These are phyloP conservation scores for Pimpla rufipes DNA, from an alignment of 2,888 invertebrate genomes.

Conservation along the genomic window DNA sequence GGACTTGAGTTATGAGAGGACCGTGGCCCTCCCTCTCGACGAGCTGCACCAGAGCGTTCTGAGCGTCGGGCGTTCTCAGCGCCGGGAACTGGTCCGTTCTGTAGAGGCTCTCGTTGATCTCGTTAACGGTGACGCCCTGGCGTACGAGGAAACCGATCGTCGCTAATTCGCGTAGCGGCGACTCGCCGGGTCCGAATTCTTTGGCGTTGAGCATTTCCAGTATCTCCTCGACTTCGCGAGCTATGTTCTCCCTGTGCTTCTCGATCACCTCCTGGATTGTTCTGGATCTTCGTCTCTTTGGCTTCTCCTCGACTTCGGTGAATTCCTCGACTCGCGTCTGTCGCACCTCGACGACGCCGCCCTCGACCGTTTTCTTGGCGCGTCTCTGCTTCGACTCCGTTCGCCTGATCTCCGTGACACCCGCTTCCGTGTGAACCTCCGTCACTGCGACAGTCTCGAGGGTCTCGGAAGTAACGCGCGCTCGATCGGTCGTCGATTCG, in stretches of 20 bases:
- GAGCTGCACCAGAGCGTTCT: constrained; percentile 93
- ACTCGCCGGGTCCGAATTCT: constrained; percentile 93
- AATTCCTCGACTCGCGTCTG: constrained; percentile 71
- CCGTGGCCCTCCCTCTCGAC: constrained; percentile 94
- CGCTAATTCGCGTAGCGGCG: constrained; percentile 92
- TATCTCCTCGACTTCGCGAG: constrained; percentile 91
- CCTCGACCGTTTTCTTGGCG: constrained; percentile 78
- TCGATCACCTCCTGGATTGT: constrained; percentile 87
- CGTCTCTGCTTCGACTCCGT: constrained; percentile 79
- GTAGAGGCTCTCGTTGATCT: constrained; percentile 91
- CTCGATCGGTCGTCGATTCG: constrained; percentile 78
- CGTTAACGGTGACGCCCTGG: constrained; percentile 91
- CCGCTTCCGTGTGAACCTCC: constrained; percentile 87
- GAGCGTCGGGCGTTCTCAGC: constrained; percentile 92
- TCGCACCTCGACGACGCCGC: constrained; percentile 74
- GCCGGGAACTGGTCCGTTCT: constrained; percentile 93
- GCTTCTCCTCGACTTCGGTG: constrained; percentile 74
- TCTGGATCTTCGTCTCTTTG: constrained; percentile 85
- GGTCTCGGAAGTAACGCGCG: constrained; percentile 79
- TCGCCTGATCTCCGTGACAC: constrained; percentile 85
- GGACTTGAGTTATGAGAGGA: constrained; percentile 92
- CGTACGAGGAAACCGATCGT: constrained; percentile 93
- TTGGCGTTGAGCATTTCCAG: constrained; percentile 91
- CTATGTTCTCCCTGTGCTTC: constrained; percentile 87
- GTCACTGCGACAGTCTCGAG: constrained; percentile 87